Evolutionary conservation across 2,797 vertebrate species (phyloP).

Genomic region (Spondyliosoma cantharus): DNA sequence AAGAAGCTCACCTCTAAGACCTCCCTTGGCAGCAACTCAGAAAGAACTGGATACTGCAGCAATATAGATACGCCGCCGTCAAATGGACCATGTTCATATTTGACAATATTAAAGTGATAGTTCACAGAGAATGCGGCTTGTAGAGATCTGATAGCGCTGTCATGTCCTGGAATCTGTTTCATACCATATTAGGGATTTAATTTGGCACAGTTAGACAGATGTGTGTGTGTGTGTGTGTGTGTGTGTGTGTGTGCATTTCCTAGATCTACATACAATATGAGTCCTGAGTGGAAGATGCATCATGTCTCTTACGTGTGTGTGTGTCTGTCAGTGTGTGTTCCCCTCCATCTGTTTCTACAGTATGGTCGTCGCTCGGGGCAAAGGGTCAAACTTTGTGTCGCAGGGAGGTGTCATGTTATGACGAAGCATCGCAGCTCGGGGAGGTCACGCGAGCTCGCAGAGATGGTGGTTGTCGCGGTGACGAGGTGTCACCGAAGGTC

Average conservation of each 20-base stretch:
- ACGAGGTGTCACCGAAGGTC: conserved; percentile 58
- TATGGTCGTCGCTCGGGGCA: conserved; percentile 63
- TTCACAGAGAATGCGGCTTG: conserved; percentile 56
- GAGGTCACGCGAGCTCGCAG: conserved; percentile 57
- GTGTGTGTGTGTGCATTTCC: neutral
- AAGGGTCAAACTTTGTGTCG: conserved; percentile 76
- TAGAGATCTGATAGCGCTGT: conserved; percentile 25
- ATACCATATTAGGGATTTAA: neutral
- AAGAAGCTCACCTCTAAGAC: conserved; percentile 76
- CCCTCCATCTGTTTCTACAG: conserved; percentile 70
- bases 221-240: neutral
- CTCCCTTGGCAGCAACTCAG: conserved; percentile 72
- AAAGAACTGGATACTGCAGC: conserved; percentile 59
- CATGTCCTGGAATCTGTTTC: conserved; percentile 24
- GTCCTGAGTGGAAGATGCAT: conserved; percentile 11
- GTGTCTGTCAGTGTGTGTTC: conserved; percentile 34
- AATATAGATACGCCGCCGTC: conserved; percentile 68
- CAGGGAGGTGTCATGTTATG: conserved; percentile 72
- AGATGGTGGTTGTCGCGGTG: conserved; percentile 43
- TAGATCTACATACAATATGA: neutral
- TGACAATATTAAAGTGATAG: conserved; percentile 74
- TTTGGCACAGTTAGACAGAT: neutral
- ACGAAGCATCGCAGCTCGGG: conserved; percentile 49
- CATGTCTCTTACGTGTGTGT: conserved; percentile 19
- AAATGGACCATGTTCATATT: conserved; percentile 52